Percentiles rank a stretch among this genome's conserved stretches.
Evolutionary conservation across 2,797 vertebrate species (phyloP).

Genomic region (Alfaro cultratus): DNA sequence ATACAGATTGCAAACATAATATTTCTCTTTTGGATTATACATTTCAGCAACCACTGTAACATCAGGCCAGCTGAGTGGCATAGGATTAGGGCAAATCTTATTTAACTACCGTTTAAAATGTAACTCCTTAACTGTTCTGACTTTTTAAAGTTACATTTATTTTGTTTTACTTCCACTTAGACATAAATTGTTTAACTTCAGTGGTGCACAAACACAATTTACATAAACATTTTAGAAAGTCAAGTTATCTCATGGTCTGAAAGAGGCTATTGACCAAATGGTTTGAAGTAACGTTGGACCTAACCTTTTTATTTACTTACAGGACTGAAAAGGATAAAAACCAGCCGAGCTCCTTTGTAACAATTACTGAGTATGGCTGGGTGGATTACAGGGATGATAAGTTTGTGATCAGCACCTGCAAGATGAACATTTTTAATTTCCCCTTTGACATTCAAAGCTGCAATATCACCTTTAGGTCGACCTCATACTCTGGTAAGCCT

Average conservation of each 20-base stretch:
- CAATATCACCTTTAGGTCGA: slow-evolving; percentile 66
- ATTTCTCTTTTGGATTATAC: neutral
- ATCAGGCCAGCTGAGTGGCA: neutral
- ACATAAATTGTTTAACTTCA: neutral
- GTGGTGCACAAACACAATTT: neutral
- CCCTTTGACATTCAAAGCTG: slow-evolving; percentile 74
- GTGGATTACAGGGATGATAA: slow-evolving; percentile 52
- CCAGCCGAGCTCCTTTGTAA: slow-evolving; percentile 57
- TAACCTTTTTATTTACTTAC: neutral
- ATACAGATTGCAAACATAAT: neutral
- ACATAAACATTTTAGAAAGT: neutral
- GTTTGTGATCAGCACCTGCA: slow-evolving; percentile 71
- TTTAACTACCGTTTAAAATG: neutral
- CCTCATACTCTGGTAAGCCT: slow-evolving; percentile 51
- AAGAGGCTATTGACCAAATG: neutral
- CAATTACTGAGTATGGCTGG: slow-evolving; percentile 30
- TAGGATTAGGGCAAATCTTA: neutral
- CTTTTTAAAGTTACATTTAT: neutral
- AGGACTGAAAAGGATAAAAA: slow-evolving; percentile 72
- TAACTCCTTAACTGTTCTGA: fast-evolving
- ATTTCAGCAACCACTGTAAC: neutral
- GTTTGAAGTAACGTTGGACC: neutral
- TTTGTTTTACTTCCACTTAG: neutral
- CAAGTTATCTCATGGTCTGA: neutral
- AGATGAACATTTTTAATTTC: slow-evolving; percentile 67